phyloP scores from a whole-genome alignment of 2,888 invertebrate species.

The Epinotia brunnichana region DNA sequence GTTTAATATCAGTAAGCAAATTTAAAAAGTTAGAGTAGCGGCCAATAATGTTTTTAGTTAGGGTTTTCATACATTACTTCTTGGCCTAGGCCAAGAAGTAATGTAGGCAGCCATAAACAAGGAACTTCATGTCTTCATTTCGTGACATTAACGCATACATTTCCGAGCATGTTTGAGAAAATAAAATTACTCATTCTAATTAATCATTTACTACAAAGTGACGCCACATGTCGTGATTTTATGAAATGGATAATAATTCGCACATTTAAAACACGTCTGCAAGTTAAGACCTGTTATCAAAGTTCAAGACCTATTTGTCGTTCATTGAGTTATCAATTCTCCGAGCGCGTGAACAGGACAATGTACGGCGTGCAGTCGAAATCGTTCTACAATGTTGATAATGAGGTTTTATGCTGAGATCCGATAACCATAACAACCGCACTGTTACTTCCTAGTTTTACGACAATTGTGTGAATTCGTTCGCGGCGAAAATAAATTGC shows the following conservation, averaged over 20 bases:
- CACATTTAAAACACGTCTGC: constrained; percentile 9
- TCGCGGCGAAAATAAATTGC: neutral
- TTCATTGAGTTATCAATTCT: constrained; percentile 21
- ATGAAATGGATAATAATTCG: constrained; percentile 11
- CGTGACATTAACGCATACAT: too few species aligned
- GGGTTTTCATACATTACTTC: too few species aligned
- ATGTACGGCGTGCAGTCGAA: constrained; percentile 3
- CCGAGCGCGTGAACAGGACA: constrained; percentile 16
- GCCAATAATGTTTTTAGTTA: too few species aligned
- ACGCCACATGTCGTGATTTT: neutral
- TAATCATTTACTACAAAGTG: constrained; percentile 8
- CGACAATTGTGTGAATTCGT: neutral
- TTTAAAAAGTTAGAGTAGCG: too few species aligned
- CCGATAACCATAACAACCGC: constrained; percentile 9
- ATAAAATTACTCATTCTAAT: neutral
- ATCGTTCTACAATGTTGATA: constrained; percentile 13
- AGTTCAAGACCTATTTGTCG: constrained; percentile 22
- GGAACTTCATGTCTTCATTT: too few species aligned
- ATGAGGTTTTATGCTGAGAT: neutral
- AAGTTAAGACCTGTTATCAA: constrained; percentile 22
- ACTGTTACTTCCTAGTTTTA: neutral
- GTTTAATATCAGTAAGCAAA: too few species aligned
- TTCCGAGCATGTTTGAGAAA: too few species aligned
- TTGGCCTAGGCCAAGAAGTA: too few species aligned
- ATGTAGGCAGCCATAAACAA: too few species aligned